These are phyloP conservation scores for Neoarius graeffei DNA, from an alignment of 2,113 vertebrate species.

Conservation along the genomic window DNA sequence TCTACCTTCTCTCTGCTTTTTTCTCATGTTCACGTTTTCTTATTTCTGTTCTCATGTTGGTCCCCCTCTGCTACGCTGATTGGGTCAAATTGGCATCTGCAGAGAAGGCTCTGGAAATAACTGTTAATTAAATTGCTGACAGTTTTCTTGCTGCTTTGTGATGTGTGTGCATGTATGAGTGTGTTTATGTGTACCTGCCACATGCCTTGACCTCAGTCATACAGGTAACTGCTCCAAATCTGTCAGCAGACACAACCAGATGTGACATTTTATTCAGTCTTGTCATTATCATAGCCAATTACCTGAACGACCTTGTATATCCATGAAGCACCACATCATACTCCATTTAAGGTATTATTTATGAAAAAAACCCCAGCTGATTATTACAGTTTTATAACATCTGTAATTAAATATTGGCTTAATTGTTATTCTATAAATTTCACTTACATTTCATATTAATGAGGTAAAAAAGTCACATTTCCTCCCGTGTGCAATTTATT, in stretches of 20 bases:
- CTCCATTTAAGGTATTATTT: neutral
- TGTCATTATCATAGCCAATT: constrained; percentile 9
- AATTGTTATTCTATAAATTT: neutral
- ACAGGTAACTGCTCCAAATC: constrained; percentile 29
- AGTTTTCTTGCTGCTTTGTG: constrained; percentile 62
- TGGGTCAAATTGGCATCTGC: constrained; percentile 71
- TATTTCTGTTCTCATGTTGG: constrained; percentile 32
- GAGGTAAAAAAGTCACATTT: neutral
- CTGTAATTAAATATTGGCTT: neutral
- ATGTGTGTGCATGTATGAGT: constrained; percentile 54
- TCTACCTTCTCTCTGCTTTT: constrained; percentile 25
- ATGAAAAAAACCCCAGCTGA: neutral
- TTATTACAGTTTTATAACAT: neutral
- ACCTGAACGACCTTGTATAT: constrained; percentile 11
- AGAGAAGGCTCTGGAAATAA: constrained; percentile 75
- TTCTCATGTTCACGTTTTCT: constrained; percentile 3
- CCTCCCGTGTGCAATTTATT: neutral
- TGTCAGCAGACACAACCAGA: constrained; percentile 32
- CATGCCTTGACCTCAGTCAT: constrained; percentile 29
- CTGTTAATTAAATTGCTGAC: constrained; percentile 82
- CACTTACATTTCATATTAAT: neutral
- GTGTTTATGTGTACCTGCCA: constrained; percentile 74
- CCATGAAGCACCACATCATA: neutral
- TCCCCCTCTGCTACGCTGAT: constrained; percentile 37
- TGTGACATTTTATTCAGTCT: constrained; percentile 8